A percentile compares a stretch with the other conserved stretches of the same genome.
These are phyloP conservation scores for Planiliza haematocheilus DNA, from an alignment of 2,113 vertebrate species.

Conservation along the genomic window DNA sequence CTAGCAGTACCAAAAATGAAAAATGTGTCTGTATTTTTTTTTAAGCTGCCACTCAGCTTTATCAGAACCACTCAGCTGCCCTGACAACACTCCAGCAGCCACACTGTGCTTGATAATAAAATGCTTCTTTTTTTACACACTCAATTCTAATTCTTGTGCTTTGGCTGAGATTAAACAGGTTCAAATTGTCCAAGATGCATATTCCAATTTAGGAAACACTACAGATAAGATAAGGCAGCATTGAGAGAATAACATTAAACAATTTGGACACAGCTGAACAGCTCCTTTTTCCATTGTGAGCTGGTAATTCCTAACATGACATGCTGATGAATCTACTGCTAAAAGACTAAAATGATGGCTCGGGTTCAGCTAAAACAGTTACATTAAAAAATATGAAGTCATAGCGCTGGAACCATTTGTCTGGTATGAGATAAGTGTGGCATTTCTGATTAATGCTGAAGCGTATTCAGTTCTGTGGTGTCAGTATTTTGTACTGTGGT, in stretches of 20 bases:
- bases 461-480: not conserved
- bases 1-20: slow-evolving; percentile 26
- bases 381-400: slow-evolving; percentile 5
- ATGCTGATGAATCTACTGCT: slow-evolving; percentile 1
- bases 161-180: slow-evolving; percentile 47
- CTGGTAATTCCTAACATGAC: slow-evolving; percentile 7
- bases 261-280: slow-evolving; percentile 33
- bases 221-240: slow-evolving; percentile 47
- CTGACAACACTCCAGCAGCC: slow-evolving; percentile 24
- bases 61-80: slow-evolving; percentile 35
- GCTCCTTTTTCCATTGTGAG: slow-evolving; percentile 14
- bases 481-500: not conserved
- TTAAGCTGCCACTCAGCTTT: slow-evolving; percentile 57
- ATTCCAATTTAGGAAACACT: slow-evolving; percentile 40
- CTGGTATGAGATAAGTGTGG: slow-evolving; percentile 17
- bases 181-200: slow-evolving; percentile 43
- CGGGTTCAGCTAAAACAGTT: slow-evolving; percentile 15
- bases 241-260: slow-evolving; percentile 29
- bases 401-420: slow-evolving; percentile 3
- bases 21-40: slow-evolving; percentile 35
- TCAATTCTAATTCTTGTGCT: slow-evolving; percentile 37
- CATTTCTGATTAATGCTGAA: slow-evolving; percentile 18
- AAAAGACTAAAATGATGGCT: slow-evolving; percentile 7
- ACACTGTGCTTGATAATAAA: slow-evolving; percentile 29
- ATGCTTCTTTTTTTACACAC: not conserved